A percentile compares a stretch with the other conserved stretches of the same genome.
Evolutionary conservation across 2,113 vertebrate genomes (phyloP).

Genomic region (Peromyscus polionotus): DNA sequence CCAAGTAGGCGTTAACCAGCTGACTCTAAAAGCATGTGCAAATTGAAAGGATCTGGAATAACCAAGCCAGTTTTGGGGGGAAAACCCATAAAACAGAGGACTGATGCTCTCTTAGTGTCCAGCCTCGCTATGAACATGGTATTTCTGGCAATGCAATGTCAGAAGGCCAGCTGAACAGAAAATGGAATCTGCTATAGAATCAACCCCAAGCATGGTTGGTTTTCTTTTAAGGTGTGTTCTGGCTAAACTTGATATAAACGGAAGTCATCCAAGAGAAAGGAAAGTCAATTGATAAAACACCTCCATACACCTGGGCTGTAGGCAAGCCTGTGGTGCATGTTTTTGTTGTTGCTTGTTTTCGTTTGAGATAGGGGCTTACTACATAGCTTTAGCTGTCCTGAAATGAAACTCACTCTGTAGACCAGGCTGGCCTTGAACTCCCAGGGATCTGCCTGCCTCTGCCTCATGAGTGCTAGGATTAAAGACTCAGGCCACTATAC

Average conservation of each 20-base stretch:
- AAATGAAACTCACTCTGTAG: not conserved
- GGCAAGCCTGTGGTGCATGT: not conserved
- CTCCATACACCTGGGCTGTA: not conserved
- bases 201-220: not conserved
- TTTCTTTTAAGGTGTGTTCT: not conserved
- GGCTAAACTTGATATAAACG: not conserved
- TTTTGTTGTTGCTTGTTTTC: not conserved
- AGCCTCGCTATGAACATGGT: not conserved
- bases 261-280: not conserved
- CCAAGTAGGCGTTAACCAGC: not conserved
- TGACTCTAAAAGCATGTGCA: constrained; percentile 7
- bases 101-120: not conserved
- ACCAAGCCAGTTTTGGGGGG: not conserved
- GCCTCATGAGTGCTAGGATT: not conserved
- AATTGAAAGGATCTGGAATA: constrained; percentile 39
- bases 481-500: not conserved
- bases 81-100: not conserved
- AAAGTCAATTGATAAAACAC: not conserved
- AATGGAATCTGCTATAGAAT: not conserved
- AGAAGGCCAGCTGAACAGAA: not conserved
- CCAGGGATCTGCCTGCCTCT: not conserved
- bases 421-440: not conserved
- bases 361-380: not conserved
- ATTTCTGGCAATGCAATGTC: not conserved
- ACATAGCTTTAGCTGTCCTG: not conserved